phyloP scores from a whole-genome alignment of 1,140 invertebrate species.

The Panagrolaimus sp. region DNA sequence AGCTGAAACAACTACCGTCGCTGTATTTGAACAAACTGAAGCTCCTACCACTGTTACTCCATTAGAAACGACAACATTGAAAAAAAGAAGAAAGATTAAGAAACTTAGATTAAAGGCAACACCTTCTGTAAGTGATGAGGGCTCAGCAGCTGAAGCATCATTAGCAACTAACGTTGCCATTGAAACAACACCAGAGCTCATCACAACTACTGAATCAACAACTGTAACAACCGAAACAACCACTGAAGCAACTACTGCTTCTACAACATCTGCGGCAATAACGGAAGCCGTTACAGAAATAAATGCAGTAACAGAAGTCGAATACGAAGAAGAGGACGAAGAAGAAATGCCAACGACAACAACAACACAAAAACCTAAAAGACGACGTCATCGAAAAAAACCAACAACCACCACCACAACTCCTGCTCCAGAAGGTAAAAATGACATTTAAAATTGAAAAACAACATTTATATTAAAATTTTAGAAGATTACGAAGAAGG shows the following conservation, averaged over 20 bases:
- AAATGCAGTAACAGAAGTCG: background rate
- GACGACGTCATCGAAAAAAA: background rate
- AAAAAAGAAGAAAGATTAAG: constrained; percentile 13
- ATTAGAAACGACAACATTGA: background rate
- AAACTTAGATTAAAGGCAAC: constrained; percentile 5
- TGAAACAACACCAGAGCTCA: background rate
- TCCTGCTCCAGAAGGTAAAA: background rate
- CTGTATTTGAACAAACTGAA: background rate
- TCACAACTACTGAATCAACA: background rate
- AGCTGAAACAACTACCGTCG: background rate
- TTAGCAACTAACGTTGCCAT: background rate
- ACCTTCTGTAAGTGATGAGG: background rate
- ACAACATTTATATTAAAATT: too few relatives aligned
- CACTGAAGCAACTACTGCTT: background rate
- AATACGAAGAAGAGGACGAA: background rate
- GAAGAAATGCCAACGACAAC: background rate
- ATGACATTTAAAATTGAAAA: too few relatives aligned
- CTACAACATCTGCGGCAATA: background rate
- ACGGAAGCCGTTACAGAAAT: too few relatives aligned
- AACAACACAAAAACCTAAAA: background rate
- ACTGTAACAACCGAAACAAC: background rate
- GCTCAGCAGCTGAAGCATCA: background rate
- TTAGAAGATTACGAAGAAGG: background rate
- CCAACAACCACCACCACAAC: constrained; percentile 8
- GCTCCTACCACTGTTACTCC: background rate